Conservation (phyloP, 2,888 invertebrate genomes). For the Subacronicta megacephala region DNA sequence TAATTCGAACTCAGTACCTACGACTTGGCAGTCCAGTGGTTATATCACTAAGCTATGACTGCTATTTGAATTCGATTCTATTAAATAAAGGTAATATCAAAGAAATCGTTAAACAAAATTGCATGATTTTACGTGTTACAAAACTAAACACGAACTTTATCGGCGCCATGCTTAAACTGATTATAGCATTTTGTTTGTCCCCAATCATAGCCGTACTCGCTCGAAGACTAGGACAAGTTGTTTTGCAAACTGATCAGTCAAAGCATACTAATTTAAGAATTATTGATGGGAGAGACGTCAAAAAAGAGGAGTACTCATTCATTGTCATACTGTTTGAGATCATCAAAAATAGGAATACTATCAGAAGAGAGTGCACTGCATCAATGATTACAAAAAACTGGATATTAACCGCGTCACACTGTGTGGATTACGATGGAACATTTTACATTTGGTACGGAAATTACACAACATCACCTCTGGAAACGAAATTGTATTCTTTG, state of each 20-base stretch:
- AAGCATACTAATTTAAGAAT: constrained; percentile 1
- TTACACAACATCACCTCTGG: background rate
- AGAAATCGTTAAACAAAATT: too few relatives aligned
- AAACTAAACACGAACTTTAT: too few relatives aligned
- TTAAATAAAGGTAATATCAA: too few relatives aligned
- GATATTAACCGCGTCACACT: constrained; percentile 9
- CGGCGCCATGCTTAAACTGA: background rate
- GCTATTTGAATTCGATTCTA: too few relatives aligned
- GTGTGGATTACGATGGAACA: background rate
- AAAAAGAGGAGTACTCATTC: constrained; percentile 3
- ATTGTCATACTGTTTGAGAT: background rate
- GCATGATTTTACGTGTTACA: too few relatives aligned
- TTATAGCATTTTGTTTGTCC: background rate
- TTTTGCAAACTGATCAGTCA: background rate
- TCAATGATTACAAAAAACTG: constrained; percentile 2
- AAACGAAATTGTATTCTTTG: background rate
- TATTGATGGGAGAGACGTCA: background rate
- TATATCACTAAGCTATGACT: too few relatives aligned
- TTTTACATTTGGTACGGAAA: constrained; percentile 2
- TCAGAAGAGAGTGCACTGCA: background rate
- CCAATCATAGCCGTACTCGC: constrained; percentile 1
- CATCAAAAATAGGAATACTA: too few relatives aligned
- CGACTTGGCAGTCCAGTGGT: too few relatives aligned
- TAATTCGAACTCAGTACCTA: too few relatives aligned
- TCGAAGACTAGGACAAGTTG: background rate